Percentiles rank a stretch among this genome's conserved stretches.
Evolutionary conservation across 2,113 vertebrate species (phyloP).

Genomic region (Thalassoma bifasciatum): DNA sequence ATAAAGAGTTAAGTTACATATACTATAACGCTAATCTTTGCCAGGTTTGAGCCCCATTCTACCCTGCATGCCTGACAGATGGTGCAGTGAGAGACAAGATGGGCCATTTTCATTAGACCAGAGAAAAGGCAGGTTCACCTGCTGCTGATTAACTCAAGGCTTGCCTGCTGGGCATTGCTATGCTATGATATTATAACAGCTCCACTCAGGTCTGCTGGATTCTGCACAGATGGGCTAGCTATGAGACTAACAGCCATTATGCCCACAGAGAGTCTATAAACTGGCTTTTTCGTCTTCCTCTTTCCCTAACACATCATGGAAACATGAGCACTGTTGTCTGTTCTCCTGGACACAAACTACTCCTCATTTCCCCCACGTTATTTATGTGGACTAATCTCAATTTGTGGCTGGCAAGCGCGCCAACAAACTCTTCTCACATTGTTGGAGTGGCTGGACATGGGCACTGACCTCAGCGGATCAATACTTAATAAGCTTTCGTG

Average conservation of each 20-base stretch:
- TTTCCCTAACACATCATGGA: constrained; percentile 34
- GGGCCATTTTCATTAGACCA: constrained; percentile 72
- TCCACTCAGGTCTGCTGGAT: constrained; percentile 42
- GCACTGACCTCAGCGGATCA: constrained; percentile 82
- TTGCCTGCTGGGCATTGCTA: constrained; percentile 58
- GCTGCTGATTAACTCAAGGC: constrained; percentile 75
- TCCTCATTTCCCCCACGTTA: constrained; percentile 61
- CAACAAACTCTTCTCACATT: constrained; percentile 68
- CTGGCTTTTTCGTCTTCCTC: constrained; percentile 35
- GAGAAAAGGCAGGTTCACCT: constrained; percentile 58
- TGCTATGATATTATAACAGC: constrained; percentile 52
- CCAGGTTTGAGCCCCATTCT: constrained; percentile 58
- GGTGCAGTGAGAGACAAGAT: constrained; percentile 60
- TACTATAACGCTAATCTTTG: constrained; percentile 30
- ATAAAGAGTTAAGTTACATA: constrained; percentile 30
- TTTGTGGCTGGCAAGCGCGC: constrained; percentile 69
- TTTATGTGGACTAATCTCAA: constrained; percentile 77
- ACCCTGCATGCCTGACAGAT: constrained; percentile 73
- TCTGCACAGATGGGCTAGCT: constrained; percentile 64
- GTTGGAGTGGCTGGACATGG: constrained; percentile 76
- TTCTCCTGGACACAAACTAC: constrained; percentile 45
- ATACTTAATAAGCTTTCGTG: constrained; percentile 85
- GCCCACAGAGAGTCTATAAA: constrained; percentile 53
- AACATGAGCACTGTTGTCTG: constrained; percentile 23
- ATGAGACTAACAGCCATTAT: constrained; percentile 52